These are phyloP conservation scores for Cantharis lateralis DNA, from an alignment of 2,888 invertebrate genomes.

Conservation along the genomic window DNA sequence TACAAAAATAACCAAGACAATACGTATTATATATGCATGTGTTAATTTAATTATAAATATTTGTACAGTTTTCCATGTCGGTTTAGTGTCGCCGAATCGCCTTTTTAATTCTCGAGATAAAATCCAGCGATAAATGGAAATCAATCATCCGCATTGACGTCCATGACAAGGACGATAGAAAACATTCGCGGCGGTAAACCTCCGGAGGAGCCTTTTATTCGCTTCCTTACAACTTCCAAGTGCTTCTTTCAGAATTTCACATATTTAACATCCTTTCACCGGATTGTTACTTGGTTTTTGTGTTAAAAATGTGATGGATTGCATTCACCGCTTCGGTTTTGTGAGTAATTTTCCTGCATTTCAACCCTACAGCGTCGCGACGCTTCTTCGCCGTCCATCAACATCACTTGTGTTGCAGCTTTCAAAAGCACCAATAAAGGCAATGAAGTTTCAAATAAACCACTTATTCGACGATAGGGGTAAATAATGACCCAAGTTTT, in stretches of 20 bases:
- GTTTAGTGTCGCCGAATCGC: not conserved
- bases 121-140: not conserved
- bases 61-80: slow-evolving; percentile 7
- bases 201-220: not conserved
- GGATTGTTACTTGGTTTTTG: not conserved
- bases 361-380: not conserved
- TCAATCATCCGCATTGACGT: not conserved
- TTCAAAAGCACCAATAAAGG: not conserved
- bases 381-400: not conserved
- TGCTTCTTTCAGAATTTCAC: not conserved
- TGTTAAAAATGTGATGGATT: not conserved
- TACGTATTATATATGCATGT: not conserved
- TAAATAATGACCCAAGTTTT: not conserved
- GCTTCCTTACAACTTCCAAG: not conserved
- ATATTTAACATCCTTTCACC: not conserved
- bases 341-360: not conserved
- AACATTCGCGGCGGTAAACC: not conserved
- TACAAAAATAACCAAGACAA: slow-evolving; percentile 28
- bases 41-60: slow-evolving; percentile 27
- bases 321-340: not conserved
- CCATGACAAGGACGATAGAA: not conserved
- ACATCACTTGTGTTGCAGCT: not conserved
- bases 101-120: not conserved
- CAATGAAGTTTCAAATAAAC: not conserved
- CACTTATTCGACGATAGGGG: not conserved